phyloP scores from a whole-genome alignment of 2,113 vertebrate genomes.

The Myrmecophaga tridactyla region DNA sequence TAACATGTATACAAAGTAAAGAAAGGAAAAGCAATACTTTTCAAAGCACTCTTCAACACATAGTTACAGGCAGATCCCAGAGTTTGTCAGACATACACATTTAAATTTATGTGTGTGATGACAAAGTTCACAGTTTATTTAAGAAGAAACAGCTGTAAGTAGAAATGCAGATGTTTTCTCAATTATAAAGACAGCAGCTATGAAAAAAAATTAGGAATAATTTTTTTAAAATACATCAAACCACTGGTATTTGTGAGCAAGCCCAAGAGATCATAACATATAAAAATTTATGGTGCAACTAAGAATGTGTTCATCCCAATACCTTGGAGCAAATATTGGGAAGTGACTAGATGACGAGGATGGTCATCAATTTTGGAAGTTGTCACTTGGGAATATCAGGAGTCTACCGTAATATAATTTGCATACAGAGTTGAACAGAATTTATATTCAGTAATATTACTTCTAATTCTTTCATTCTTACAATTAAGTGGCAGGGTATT shows the following conservation, averaged over 20 bases:
- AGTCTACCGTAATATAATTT: not conserved
- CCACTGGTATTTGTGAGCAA: not conserved
- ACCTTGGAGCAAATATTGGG: not conserved
- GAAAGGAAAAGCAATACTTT: too few species aligned
- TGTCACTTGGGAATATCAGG: not conserved
- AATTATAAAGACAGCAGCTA: constrained; percentile 71
- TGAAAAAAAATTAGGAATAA: constrained; percentile 65
- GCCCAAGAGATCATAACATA: constrained; percentile 40
- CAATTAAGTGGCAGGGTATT: constrained; percentile 74
- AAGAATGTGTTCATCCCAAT: not conserved
- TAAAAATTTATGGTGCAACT: constrained; percentile 65
- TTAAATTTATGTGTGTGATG: not conserved
- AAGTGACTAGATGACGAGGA: not conserved
- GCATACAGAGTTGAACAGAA: not conserved
- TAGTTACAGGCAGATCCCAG: too few species aligned
- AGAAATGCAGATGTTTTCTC: constrained; percentile 75
- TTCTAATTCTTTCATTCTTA: constrained; percentile 73
- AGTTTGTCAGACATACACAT: too few species aligned
- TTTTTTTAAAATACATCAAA: not conserved
- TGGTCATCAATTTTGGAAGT: not conserved
- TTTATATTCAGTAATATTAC: constrained; percentile 69
- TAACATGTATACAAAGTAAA: too few species aligned
- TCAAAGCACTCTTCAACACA: too few species aligned
- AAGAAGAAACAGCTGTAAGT: constrained; percentile 73
- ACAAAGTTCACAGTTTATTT: constrained; percentile 74